Percentiles rank a stretch among this genome's conserved stretches.
Conservation (phyloP, 1,140 invertebrate genomes). For the Macrocentrus cingulum region DNA sequence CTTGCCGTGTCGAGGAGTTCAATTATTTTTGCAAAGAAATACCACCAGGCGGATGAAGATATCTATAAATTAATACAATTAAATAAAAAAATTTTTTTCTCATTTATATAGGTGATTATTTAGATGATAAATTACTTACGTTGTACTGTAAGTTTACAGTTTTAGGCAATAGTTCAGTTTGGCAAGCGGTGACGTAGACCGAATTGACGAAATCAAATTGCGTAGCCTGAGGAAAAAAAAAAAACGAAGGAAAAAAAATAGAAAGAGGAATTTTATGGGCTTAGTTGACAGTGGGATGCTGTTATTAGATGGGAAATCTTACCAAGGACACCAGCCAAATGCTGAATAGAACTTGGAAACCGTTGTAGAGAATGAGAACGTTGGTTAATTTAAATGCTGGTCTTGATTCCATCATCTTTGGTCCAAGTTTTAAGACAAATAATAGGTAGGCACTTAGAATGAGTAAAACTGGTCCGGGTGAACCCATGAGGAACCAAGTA, state of each 20-base stretch:
- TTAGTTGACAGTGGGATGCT: too few species aligned
- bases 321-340: constrained; percentile 65
- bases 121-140: neutral
- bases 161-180: too few species aligned
- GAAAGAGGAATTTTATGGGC: too few species aligned
- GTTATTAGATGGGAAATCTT: constrained; percentile 34
- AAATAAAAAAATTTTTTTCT: constrained; percentile 7
- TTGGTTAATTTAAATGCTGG: constrained; percentile 67
- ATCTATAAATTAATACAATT: constrained; percentile 38
- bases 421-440: constrained; percentile 72
- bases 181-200: neutral
- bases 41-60: constrained; percentile 59
- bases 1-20: constrained; percentile 70
- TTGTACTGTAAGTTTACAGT: neutral
- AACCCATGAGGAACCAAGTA: constrained; percentile 74
- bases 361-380: constrained; percentile 71
- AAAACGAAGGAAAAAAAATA: neutral
- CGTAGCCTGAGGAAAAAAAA: constrained; percentile 19
- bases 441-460: constrained; percentile 66
- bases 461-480: constrained; percentile 67
- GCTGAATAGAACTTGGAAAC: constrained; percentile 69
- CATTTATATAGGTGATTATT: neutral
- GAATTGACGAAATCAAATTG: constrained; percentile 22
- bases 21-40: constrained; percentile 64
- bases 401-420: constrained; percentile 69